Conservation (phyloP, 2,797 vertebrate species). For the Phalloptychus januarius region DNA sequence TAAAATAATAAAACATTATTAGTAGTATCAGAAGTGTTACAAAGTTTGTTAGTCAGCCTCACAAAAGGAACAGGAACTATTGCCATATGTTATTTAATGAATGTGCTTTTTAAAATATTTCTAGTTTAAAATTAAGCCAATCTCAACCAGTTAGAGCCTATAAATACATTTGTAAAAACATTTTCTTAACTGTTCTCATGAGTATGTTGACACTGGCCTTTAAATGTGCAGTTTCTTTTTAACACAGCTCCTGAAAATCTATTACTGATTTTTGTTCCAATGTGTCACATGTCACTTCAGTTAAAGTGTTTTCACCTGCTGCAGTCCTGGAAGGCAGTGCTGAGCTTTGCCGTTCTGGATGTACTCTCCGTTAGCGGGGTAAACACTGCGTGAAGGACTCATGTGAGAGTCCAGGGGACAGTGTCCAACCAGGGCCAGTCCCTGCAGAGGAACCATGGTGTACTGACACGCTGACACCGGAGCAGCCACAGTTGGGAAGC, state of each 20-base stretch:
- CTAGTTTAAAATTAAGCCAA: neutral
- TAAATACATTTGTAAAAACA: neutral
- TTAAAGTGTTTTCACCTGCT: slow-evolving; percentile 79
- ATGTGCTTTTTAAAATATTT: no score
- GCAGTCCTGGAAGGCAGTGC: slow-evolving; percentile 75
- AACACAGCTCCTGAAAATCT: neutral
- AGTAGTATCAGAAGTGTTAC: neutral
- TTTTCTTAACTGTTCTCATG: neutral
- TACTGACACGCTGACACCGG: slow-evolving; percentile 92
- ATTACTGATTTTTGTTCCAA: neutral
- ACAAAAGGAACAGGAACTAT: neutral
- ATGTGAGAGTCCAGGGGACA: slow-evolving; percentile 81
- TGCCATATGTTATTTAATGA: neutral
- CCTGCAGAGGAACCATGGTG: slow-evolving; percentile 94
- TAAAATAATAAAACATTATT: neutral
- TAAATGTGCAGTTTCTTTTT: neutral
- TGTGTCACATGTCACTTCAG: neutral
- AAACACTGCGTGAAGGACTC: slow-evolving; percentile 68
- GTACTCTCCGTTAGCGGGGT: slow-evolving; percentile 72
- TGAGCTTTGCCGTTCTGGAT: slow-evolving; percentile 78
- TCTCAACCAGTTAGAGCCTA: neutral
- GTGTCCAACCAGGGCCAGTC: slow-evolving; percentile 83
- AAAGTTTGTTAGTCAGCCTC: neutral
- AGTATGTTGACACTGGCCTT: neutral
- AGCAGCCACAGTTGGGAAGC: slow-evolving; percentile 85